These are phyloP conservation scores for Choloepus didactylus DNA, from an alignment of 2,797 vertebrate species.

Conservation along the genomic window DNA sequence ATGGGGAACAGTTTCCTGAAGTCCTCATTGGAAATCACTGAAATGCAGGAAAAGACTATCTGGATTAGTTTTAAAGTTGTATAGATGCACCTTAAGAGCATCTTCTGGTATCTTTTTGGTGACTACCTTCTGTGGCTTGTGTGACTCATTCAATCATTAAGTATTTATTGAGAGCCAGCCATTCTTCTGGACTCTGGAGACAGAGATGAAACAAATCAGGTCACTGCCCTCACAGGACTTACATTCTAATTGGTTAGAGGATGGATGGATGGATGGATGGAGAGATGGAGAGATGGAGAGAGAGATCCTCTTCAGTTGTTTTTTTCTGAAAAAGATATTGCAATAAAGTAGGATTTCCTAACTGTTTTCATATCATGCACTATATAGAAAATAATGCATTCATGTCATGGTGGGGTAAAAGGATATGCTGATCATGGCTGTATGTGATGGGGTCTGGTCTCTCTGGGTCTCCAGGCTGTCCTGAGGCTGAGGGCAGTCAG, in stretches of 20 bases:
- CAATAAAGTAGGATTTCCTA: background rate
- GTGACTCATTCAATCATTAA: no score
- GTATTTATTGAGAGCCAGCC: background rate
- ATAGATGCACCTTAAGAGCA: fast-evolving
- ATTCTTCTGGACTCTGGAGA: background rate
- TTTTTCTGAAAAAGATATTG: background rate
- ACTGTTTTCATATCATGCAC: background rate
- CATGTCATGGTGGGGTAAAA: no score
- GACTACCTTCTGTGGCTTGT: background rate
- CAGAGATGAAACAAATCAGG: background rate
- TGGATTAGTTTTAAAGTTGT: fast-evolving
- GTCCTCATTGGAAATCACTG: background rate
- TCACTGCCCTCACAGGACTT: no score
- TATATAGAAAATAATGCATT: background rate
- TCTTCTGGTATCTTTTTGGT: fast-evolving
- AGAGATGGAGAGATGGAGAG: no score
- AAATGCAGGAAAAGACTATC: background rate
- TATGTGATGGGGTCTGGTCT: no score
- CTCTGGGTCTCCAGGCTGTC: no score
- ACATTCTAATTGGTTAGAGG: background rate
- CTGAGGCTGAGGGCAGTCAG: no score
- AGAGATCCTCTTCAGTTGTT: background rate
- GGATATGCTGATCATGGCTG: no score
- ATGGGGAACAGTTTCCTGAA: background rate
- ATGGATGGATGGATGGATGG: background rate